phyloP scores from a whole-genome alignment of 2,888 invertebrate genomes.

The Priapulus caudatus region DNA sequence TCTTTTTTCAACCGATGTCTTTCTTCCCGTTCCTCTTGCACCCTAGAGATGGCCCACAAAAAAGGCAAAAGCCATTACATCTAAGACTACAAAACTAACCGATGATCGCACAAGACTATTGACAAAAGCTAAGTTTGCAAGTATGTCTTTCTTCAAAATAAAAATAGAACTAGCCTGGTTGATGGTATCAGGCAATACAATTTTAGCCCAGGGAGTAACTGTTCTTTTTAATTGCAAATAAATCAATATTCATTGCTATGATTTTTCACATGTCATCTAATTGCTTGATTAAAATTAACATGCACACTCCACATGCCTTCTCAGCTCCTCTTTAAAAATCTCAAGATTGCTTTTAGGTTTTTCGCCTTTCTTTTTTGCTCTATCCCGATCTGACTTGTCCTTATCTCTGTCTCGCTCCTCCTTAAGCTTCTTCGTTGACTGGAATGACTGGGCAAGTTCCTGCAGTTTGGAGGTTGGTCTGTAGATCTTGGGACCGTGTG shows the following conservation, averaged over 20 bases:
- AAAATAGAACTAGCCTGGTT: conserved; percentile 12
- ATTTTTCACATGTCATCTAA: too few species aligned
- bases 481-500: conserved; percentile 80
- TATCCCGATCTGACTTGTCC: not conserved
- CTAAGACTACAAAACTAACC: not conserved
- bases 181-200: too few species aligned
- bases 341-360: conserved; percentile 96
- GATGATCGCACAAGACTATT: conserved; percentile 5
- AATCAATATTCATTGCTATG: too few species aligned
- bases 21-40: conserved; percentile 93
- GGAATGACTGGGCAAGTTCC: conserved; percentile 46
- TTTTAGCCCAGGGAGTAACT: too few species aligned
- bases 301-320: too few species aligned
- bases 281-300: too few species aligned
- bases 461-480: conserved; percentile 72
- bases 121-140: conserved; percentile 5
- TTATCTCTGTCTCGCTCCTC: conserved; percentile 36
- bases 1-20: conserved; percentile 73
- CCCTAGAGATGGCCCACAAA: conserved; percentile 46
- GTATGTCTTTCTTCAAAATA: conserved; percentile 10
- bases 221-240: too few species aligned
- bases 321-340: conserved; percentile 91
- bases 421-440: conserved; percentile 45
- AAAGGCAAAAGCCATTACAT: conserved; percentile 7
- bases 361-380: conserved; percentile 51